Evolutionary conservation across 2,888 invertebrate species (phyloP).

Genomic region (Tiphia femorata): DNA sequence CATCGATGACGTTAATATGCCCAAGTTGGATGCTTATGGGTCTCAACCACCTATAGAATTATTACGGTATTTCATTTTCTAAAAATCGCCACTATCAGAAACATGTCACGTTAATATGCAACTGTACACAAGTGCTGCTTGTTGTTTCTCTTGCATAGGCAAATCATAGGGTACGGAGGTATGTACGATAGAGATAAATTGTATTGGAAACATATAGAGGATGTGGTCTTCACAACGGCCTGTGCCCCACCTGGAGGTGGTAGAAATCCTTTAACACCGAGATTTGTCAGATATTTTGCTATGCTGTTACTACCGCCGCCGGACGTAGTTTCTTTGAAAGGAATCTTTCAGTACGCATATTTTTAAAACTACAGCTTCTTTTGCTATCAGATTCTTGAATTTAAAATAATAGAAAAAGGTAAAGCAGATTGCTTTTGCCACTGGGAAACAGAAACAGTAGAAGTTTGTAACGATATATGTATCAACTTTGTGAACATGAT

Average conservation of each 20-base stretch:
- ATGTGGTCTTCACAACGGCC: conserved; percentile 85
- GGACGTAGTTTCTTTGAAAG: conserved; percentile 79
- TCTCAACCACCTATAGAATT: conserved; percentile 94
- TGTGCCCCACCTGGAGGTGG: conserved; percentile 95
- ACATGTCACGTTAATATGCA: background rate
- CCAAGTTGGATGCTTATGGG: conserved; percentile 86
- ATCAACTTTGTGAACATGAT: background rate
- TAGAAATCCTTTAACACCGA: conserved; percentile 84
- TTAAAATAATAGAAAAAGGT: too few relatives aligned
- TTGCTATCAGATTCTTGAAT: too few relatives aligned
- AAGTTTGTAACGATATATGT: background rate
- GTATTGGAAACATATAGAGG: conserved; percentile 89
- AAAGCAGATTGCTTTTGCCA: too few relatives aligned
- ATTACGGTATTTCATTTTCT: conserved; percentile 73
- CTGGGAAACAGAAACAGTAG: too few relatives aligned
- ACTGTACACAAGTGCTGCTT: background rate
- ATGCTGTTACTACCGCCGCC: conserved; percentile 88
- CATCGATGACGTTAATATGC: conserved; percentile 95
- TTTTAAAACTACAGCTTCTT: background rate
- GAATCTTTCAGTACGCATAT: conserved; percentile 75
- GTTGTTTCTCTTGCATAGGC: conserved; percentile 68
- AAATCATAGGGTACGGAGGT: conserved; percentile 83
- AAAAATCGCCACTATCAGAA: background rate
- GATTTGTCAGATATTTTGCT: conserved; percentile 91
- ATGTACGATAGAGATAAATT: conserved; percentile 89